Percentiles rank a stretch among this genome's conserved stretches.
These are phyloP conservation scores for Herminia tarsipennalis DNA, from an alignment of 2,888 invertebrate genomes.

Conservation along the genomic window DNA sequence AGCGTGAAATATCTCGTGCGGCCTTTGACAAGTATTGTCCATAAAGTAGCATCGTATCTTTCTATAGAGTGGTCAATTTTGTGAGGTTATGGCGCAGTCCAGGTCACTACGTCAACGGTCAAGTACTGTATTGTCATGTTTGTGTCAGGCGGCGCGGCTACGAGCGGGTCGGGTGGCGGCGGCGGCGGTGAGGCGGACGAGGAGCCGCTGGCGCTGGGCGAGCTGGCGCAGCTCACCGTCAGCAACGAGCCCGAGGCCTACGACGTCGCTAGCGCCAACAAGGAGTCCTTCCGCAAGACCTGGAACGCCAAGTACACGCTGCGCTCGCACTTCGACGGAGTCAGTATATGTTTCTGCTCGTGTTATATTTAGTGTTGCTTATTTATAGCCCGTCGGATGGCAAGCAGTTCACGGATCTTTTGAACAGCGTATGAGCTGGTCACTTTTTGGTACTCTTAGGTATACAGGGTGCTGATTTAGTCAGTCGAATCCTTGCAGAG, in stretches of 20 bases:
- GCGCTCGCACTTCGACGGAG: slow-evolving; percentile 96
- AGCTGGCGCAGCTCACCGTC: slow-evolving; percentile 98
- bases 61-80: too few relatives aligned
- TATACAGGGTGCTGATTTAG: too few relatives aligned
- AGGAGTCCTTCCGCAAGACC: slow-evolving; percentile 96
- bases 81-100: too few relatives aligned
- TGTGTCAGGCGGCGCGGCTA: slow-evolving; percentile 19
- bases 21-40: too few relatives aligned
- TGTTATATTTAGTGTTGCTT: too few relatives aligned
- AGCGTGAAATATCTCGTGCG: too few relatives aligned
- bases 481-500: too few relatives aligned
- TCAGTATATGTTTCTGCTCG: slow-evolving; percentile 43
- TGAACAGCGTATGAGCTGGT: too few relatives aligned
- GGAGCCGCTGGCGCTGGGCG: slow-evolving; percentile 95
- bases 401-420: too few relatives aligned
- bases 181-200: slow-evolving; percentile 89
- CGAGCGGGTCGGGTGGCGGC: slow-evolving; percentile 47
- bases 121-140: not conserved
- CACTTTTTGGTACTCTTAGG: too few relatives aligned
- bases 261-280: slow-evolving; percentile 91
- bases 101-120: not conserved
- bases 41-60: too few relatives aligned
- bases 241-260: slow-evolving; percentile 98
- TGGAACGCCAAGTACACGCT: slow-evolving; percentile 99
- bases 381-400: too few relatives aligned